A percentile compares a stretch with the other conserved stretches of the same genome.
Conservation (phyloP, 1,140 invertebrate species). For the Callitettix versicolor region DNA sequence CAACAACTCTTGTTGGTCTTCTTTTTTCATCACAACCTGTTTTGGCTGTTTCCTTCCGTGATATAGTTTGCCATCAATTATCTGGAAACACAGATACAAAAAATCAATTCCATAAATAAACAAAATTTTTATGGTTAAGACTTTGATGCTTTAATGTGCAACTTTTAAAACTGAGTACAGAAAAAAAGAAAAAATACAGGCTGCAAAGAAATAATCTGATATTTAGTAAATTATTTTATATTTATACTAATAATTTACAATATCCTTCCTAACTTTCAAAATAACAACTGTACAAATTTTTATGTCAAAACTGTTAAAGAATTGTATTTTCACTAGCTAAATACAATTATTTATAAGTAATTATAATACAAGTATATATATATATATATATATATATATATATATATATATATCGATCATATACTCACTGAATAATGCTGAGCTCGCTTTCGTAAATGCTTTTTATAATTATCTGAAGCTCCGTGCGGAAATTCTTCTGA, state of each 20-base stretch:
- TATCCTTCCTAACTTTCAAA: background rate
- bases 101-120: background rate
- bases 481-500: slow-evolving; percentile 12
- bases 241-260: background rate
- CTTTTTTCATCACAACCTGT: slow-evolving; percentile 25
- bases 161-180: background rate
- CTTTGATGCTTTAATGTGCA: background rate
- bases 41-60: slow-evolving; percentile 27
- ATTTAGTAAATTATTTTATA: background rate
- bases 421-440: slow-evolving; percentile 22
- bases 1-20: slow-evolving; percentile 25
- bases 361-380: no score
- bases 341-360: no score
- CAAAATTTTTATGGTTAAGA: background rate
- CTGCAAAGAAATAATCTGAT: background rate
- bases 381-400: no score
- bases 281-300: no score
- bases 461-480: slow-evolving; percentile 20
- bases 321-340: no score
- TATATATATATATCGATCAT: no score
- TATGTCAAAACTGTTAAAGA: no score
- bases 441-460: slow-evolving; percentile 20
- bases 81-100: slow-evolving; percentile 15
- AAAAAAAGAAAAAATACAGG: background rate
- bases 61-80: slow-evolving; percentile 23